phyloP scores from a whole-genome alignment of 1,140 invertebrate species.

The Prorops nasuta region DNA sequence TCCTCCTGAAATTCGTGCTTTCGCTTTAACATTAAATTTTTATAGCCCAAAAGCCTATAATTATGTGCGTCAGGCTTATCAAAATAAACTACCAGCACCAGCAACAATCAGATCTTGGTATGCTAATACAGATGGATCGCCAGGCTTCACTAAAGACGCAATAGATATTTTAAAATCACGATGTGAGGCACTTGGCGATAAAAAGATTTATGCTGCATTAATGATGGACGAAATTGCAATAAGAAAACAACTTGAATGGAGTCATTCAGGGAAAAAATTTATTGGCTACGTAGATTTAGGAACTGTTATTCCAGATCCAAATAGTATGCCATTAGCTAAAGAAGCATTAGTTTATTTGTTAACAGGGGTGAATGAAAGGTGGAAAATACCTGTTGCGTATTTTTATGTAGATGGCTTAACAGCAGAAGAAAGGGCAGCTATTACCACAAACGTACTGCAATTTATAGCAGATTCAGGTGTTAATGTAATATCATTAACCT shows the following conservation, averaged over 20 bases:
- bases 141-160: neutral
- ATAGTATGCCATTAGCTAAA: neutral
- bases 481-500: neutral
- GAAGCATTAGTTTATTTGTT: neutral
- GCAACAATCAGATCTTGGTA: conserved; percentile 2
- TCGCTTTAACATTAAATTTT: conserved; percentile 6
- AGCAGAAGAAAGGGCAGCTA: neutral
- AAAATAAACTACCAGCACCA: conserved; percentile 4
- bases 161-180: conserved; percentile 2
- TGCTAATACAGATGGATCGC: neutral
- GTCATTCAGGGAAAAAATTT: neutral
- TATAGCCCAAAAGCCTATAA: conserved; percentile 2
- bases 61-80: conserved; percentile 1
- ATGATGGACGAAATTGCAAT: conserved; percentile 1
- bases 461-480: neutral
- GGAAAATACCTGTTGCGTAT: neutral
- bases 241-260: conserved; percentile 2
- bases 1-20: neutral
- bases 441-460: neutral
- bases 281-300: neutral
- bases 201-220: conserved; percentile 2
- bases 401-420: neutral
- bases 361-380: neutral
- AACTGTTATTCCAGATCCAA: neutral
- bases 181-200: neutral